A percentile compares a stretch with the other conserved stretches of the same genome.
These are phyloP conservation scores for Pygmarrhopalites habei DNA, from an alignment of 1,140 invertebrate species.

Conservation along the genomic window DNA sequence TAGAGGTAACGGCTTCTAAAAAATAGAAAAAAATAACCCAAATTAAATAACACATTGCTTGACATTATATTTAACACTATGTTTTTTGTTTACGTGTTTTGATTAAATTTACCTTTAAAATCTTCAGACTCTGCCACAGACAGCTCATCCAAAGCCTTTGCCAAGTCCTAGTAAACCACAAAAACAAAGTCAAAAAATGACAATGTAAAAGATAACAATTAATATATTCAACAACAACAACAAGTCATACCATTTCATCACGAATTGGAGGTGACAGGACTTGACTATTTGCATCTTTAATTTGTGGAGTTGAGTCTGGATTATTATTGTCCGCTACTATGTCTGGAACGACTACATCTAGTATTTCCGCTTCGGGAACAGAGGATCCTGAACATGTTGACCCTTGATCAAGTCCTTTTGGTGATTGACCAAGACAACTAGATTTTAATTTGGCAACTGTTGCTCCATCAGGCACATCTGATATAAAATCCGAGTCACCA, in stretches of 20 bases:
- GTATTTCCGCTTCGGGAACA: no score
- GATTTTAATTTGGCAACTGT: not conserved
- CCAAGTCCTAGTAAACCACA: conserved; percentile 12
- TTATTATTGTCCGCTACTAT: not conserved
- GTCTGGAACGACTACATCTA: not conserved
- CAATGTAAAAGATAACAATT: not conserved
- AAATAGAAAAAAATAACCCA: no score
- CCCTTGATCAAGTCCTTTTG: not conserved
- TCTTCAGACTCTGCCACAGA: conserved; percentile 29
- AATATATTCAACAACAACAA: not conserved
- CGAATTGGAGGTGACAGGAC: not conserved
- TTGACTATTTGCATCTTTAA: not conserved
- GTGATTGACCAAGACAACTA: not conserved
- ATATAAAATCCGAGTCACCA: no score
- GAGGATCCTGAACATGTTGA: not conserved
- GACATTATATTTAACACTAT: no score
- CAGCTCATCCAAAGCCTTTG: conserved; percentile 25
- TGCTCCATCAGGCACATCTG: not conserved
- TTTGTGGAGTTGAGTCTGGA: not conserved
- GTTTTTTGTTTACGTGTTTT: no score
- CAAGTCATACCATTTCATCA: not conserved
- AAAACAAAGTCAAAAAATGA: no score
- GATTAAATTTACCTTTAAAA: no score
- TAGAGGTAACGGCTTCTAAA: not conserved
- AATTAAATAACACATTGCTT: no score